phyloP scores from a whole-genome alignment of 2,888 invertebrate species.

The Phyllotreta striolata region DNA sequence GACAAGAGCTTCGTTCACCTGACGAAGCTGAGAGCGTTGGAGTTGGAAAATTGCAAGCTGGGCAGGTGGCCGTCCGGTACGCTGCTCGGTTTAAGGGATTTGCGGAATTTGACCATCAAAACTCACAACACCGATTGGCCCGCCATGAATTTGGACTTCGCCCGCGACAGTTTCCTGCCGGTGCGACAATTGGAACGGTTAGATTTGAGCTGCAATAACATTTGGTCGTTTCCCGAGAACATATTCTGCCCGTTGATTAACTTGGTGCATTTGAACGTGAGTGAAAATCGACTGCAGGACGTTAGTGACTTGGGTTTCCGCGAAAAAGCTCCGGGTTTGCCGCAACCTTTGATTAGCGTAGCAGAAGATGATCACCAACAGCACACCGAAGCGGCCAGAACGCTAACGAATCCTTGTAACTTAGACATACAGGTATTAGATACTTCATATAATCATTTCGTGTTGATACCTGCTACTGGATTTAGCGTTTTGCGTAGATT shows the following conservation, averaged over 20 bases:
- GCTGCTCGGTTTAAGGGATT: constrained; percentile 79
- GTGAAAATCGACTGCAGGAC: constrained; percentile 87
- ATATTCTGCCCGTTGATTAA: constrained; percentile 85
- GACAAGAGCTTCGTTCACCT: constrained; percentile 82
- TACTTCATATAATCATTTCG: constrained; percentile 85
- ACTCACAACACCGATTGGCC: constrained; percentile 88
- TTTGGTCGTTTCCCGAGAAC: constrained; percentile 87
- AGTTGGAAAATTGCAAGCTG: constrained; percentile 87
- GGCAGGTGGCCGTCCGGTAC: constrained; percentile 83
- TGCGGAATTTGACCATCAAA: constrained; percentile 84
- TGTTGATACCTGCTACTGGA: constrained; percentile 81
- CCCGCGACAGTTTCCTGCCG: constrained; percentile 78
- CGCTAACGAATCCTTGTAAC: constrained; percentile 68
- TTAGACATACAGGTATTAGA: constrained; percentile 85
- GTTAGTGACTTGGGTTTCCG: constrained; percentile 86
- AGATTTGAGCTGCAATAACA: constrained; percentile 87
- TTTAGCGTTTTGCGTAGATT: constrained; percentile 82
- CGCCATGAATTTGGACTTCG: constrained; percentile 83
- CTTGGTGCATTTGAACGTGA: constrained; percentile 82
- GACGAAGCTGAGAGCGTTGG: constrained; percentile 79
- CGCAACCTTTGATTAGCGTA: constrained; percentile 72
- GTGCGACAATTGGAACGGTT: constrained; percentile 82
- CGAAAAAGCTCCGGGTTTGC: constrained; percentile 69
- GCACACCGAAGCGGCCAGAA: constrained; percentile 53
- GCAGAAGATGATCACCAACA: constrained; percentile 64